Conservation (phyloP, 2,113 vertebrate species). For the Cryptomyrus ogoouensis region DNA sequence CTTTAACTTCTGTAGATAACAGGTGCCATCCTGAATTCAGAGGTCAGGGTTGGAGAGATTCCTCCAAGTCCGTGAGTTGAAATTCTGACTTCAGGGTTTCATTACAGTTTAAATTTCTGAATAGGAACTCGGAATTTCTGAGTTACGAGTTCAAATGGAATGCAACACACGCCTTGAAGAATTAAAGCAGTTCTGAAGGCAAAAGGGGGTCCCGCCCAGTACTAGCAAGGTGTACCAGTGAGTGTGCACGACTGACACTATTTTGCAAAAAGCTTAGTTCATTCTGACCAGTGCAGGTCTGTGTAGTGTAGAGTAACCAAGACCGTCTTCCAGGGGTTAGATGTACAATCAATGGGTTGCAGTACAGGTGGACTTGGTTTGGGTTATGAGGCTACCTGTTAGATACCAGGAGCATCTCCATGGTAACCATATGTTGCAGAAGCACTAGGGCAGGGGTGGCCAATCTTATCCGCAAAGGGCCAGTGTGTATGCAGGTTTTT, state of each 20-base stretch:
- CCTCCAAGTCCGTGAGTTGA: too few relatives aligned
- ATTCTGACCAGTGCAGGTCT: background rate
- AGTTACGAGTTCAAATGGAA: too few relatives aligned
- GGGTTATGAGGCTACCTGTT: background rate
- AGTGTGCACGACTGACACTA: background rate
- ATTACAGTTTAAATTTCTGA: too few relatives aligned
- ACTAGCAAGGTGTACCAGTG: background rate
- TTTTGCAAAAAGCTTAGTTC: background rate
- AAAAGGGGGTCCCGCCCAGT: background rate
- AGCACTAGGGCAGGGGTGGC: background rate
- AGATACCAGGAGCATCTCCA: background rate
- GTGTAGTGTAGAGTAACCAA: background rate
- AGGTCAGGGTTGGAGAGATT: too few relatives aligned
- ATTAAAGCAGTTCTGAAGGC: background rate
- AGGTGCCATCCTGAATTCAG: too few relatives aligned
- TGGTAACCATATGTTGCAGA: background rate
- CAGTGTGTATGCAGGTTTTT: too few relatives aligned
- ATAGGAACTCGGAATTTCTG: too few relatives aligned
- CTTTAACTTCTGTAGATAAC: too few relatives aligned
- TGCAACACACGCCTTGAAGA: background rate
- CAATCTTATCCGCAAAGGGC: too few relatives aligned
- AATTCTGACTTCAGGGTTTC: too few relatives aligned
- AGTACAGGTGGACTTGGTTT: background rate
- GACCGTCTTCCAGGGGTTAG: background rate
- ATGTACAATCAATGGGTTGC: background rate